Evolutionary conservation across 2,113 vertebrate species (phyloP).

Genomic region (Crypturellus undulatus): DNA sequence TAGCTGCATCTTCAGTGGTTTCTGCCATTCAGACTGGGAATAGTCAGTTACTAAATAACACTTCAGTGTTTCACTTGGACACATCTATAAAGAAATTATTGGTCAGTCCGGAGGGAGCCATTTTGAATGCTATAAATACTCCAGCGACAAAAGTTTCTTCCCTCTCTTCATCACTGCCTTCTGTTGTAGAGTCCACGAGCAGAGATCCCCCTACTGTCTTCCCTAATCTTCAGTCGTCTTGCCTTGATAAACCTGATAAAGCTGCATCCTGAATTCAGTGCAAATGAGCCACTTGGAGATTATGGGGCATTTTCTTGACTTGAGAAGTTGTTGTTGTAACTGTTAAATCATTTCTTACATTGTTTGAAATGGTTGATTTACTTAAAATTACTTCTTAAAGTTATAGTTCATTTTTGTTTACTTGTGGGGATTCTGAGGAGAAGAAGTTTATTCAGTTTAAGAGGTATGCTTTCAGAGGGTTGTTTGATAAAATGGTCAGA

Average conservation of each 20-base stretch:
- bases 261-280: constrained; percentile 79
- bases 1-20: constrained; percentile 70
- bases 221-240: constrained; percentile 74
- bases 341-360: constrained; percentile 66
- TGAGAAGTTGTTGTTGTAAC: constrained; percentile 66
- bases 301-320: constrained; percentile 78
- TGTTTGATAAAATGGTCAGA: constrained; percentile 61
- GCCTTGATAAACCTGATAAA: constrained; percentile 77
- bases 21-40: constrained; percentile 60
- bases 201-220: constrained; percentile 75
- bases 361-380: constrained; percentile 60
- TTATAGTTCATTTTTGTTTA: constrained; percentile 57
- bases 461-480: constrained; percentile 53
- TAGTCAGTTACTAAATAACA: constrained; percentile 68
- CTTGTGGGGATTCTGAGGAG: constrained; percentile 22
- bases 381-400: constrained; percentile 53
- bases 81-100: constrained; percentile 86
- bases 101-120: constrained; percentile 89
- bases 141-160: constrained; percentile 74
- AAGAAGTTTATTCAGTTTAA: constrained; percentile 46
- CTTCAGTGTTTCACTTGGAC: constrained; percentile 77
- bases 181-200: constrained; percentile 76
- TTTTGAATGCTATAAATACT: constrained; percentile 87
- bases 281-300: constrained; percentile 73
- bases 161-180: constrained; percentile 73